Conservation (phyloP, 1,140 invertebrate species). For the Leptopilina boulardi region DNA sequence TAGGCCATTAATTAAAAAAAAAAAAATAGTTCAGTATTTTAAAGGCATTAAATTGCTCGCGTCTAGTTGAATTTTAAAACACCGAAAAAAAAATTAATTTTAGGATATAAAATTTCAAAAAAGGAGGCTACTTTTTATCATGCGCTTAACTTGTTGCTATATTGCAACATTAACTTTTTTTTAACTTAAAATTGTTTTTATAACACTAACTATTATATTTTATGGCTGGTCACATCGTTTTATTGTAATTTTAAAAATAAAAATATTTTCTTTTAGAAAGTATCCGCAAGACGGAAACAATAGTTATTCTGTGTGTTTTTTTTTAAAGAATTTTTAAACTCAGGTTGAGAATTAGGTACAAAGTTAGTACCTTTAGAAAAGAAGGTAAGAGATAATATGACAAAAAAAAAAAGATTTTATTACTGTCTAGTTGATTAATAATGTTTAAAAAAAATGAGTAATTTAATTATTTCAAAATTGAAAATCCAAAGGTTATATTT, state of each 20-base stretch:
- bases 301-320: conserved; percentile 22
- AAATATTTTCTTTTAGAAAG: conserved; percentile 5
- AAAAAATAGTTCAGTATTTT: conserved; percentile 49
- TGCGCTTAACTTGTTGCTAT: conserved; percentile 1
- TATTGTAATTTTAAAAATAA: conserved; percentile 14
- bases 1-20: conserved; percentile 37
- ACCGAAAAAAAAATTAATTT: not conserved
- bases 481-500: too few relatives aligned
- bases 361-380: conserved; percentile 52
- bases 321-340: conserved; percentile 49
- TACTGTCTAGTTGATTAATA: too few relatives aligned
- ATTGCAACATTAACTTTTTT: not conserved
- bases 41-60: conserved; percentile 29
- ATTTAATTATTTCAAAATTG: too few relatives aligned
- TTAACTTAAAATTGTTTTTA: conserved; percentile 8
- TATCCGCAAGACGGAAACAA: conserved; percentile 5
- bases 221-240: conserved; percentile 47
- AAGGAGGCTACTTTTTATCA: not conserved
- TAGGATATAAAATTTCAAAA: not conserved
- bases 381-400: conserved; percentile 22
- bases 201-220: conserved; percentile 1
- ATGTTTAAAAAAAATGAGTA: too few relatives aligned
- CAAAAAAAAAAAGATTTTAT: not conserved
- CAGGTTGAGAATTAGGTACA: conserved; percentile 56
- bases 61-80: not conserved